A percentile compares a stretch with the other conserved stretches of the same genome.
Evolutionary conservation across 2,113 vertebrate species (phyloP).

Genomic region (Okapia johnstoni): DNA sequence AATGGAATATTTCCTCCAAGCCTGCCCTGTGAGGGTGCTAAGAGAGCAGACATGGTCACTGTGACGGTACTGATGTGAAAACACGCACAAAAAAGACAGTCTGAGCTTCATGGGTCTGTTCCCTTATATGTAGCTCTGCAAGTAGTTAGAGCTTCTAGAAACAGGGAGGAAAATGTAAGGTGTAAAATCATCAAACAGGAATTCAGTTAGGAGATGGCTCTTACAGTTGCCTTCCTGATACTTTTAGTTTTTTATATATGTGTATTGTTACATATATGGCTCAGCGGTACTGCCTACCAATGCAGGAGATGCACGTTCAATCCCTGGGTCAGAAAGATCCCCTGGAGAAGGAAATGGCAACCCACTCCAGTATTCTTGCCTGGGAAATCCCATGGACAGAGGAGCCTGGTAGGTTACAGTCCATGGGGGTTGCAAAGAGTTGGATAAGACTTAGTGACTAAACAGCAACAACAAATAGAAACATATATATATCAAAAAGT

Average conservation of each 20-base stretch:
- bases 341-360: background rate
- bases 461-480: background rate
- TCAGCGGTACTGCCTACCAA: background rate
- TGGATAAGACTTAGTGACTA: background rate
- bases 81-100: accelerated
- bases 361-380: background rate
- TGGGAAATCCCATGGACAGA: background rate
- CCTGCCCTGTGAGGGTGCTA: background rate
- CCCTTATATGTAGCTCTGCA: background rate
- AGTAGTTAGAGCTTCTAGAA: background rate
- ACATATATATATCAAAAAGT: background rate
- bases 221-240: background rate
- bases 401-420: background rate
- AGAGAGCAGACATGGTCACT: background rate
- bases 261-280: background rate
- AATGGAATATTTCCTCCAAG: background rate
- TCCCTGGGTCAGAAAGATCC: background rate
- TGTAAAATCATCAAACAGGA: background rate
- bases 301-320: background rate
- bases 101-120: background rate
- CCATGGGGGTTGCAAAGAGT: background rate
- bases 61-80: background rate
- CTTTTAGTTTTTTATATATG: background rate
- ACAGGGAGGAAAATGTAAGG: background rate
- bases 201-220: background rate